Base-by-base conservation (phyloP, 2,888 invertebrate genomes). In the Heliconius cydno region DNA sequence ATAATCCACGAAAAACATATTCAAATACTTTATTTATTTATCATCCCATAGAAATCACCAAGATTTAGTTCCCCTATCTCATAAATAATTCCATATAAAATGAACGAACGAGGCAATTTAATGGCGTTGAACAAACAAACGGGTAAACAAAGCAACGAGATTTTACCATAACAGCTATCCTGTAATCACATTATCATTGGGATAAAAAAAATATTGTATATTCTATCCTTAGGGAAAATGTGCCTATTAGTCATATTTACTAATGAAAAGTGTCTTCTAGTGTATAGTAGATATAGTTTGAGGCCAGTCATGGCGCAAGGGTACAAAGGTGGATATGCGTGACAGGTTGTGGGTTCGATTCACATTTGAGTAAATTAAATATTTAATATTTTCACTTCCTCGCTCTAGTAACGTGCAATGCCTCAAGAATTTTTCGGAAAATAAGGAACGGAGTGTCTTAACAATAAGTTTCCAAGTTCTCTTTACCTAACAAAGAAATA, bases 111-210 rank as follows among this genome's bases (percentile, higher is more conserved):
- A 19, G 68, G n/a, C 60, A 34, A 76, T 65, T 76, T 12, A 68
- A 76, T 68, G 52, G 60, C 25, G 63, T 38, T 66, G 60, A 74
- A 67, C 67, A 63, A 74, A 74, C 60, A 79, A 79, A 38, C 60
- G 46, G 30, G 34, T 46, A 60, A 68, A 63, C 67, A 67, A 52
- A 60, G 52, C 63, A 57, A 25, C 25, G 19, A 79, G 77, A 76
- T 80, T 76, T 82, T 76, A 80, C 52, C 60, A 75, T 74, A 78
- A 77, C 68, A 77, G 46, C 75, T 78, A 66, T 78, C 71, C 25
- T 60, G 77, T 76, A 82, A 83, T 82, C 78, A 76, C 77, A 80
- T 82, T 81, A 82, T 41, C 78, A 60, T 82, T 81, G 79, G 71
- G 72, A 80, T 79, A 28, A 46, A 63, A 67, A 34, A 25, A 46